Base-by-base conservation (phyloP, 2,888 invertebrate genomes). In the Diaprepes abbreviatus region DNA sequence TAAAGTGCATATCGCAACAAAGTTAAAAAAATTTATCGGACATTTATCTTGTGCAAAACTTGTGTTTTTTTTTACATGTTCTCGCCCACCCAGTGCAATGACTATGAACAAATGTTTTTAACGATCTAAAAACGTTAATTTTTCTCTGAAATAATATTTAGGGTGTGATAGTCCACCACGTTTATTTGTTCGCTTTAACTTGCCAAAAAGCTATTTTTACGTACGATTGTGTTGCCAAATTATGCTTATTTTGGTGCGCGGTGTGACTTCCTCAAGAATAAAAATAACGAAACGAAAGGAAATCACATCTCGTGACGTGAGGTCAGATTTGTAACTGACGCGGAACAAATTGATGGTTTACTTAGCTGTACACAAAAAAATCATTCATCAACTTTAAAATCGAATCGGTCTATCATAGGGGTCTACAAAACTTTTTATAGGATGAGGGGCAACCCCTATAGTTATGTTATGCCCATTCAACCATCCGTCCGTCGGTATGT, bases 161-260 rank as follows among this genome's bases (percentile, higher is more conserved):
- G 21, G 43, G 43, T 43, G 43, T 43, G 43, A 43, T n/a, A 9
- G 21, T 40, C 10, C 1, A 6, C 10, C n/a, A 3, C 19, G 43
- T 43, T 43, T 21, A 21, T 43, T 43, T 43, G n/a, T 43, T 43
- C 43, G 21, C 3, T 12, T 6, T n/a, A 21, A 10, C 19, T 19
- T 43, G 43, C 43, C 43, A 43, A 43, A 43, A 21, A 43, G 4
- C 21, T 43, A 43, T 43, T 43, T 43, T 43, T n/a, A 10, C 19
- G 19, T 2, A 10, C 21, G n/a, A 43, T 43, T 43, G 43, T 43
- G 1, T 43, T 43, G 43, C 43, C 43, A 43, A 43, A 43, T 43
- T 43, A 19, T 17, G 10, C 19, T 19, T 14, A 14, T 38, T 14
- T 38, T 16, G 16, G 17, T 16, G 40, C 9, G 40, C 16, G 16